Base-by-base conservation (phyloP, 2,888 invertebrate species). In the Calameuta idolon region DNA sequence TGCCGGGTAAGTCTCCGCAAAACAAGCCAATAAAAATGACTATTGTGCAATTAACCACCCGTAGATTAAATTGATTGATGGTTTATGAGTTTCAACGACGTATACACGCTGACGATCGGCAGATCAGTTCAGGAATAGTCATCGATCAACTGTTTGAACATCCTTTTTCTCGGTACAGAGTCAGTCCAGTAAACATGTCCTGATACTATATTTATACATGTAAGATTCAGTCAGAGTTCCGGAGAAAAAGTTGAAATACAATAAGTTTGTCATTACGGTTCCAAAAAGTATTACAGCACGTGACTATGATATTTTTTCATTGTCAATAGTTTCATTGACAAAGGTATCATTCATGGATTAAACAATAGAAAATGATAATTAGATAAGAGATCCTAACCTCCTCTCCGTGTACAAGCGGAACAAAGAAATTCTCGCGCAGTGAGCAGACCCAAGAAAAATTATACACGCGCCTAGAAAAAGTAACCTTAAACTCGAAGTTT, bases 11-110 rank as follows among this genome's bases (percentile, higher is more conserved):
- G 55, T 55, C 23, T 23, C 23, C 71, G 15, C 30, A 71, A 71
- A 34, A 71, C 31, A 33, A 71, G 11, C 71, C 12, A 34, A 34
- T 33, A 71, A 34, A 34, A 71, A 33, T 71, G 30, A 33, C 34
- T 34, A 11, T 34, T 9, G 71, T 71, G 71, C 31, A 33, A 71
- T 71, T 71, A 71, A 34, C 71, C 71, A 71, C 71, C 71, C 34
- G 71, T 33, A 71, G 71, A 71, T 71, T 71, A 71, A 34, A 71
- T 71, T 34, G 71, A 71, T 71, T 71, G 71, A 33, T 30, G 23
- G 33, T 71, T 71, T 71, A 71, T 3, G 71, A 34, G 34, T 34
- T 33, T 34, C 33, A 33, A 30, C 71, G 12, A n/a, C 31, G 31
- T 33, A 15, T 33, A 15, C 5, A 23, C 71, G 31, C 23, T 71